Evolutionary conservation across 2,113 vertebrate genomes (phyloP).

Genomic region (Carassius gibelio): DNA sequence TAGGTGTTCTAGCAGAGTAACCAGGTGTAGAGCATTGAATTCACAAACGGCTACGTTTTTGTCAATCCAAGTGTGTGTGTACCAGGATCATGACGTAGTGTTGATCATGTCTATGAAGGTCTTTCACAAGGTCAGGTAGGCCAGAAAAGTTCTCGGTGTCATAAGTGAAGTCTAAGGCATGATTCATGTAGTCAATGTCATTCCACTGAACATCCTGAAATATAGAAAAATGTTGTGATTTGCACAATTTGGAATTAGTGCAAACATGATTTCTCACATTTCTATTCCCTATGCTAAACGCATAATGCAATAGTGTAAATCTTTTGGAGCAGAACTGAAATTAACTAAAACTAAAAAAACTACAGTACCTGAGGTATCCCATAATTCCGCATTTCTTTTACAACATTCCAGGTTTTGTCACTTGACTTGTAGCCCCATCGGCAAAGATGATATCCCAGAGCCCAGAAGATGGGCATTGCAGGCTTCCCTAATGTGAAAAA

Average conservation of each 20-base stretch:
- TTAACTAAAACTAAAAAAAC: neutral
- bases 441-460: slow-evolving; percentile 86
- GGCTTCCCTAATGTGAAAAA: slow-evolving; percentile 70
- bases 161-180: slow-evolving; percentile 81
- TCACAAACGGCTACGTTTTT: neutral
- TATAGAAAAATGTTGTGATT: neutral
- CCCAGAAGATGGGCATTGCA: slow-evolving; percentile 85
- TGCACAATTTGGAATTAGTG: neutral
- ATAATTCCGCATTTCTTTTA: slow-evolving; percentile 79
- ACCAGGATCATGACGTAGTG: slow-evolving; percentile 85
- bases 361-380: slow-evolving; percentile 75
- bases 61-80: slow-evolving; percentile 39
- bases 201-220: slow-evolving; percentile 83
- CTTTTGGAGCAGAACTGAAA: neutral
- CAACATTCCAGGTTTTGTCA: slow-evolving; percentile 79
- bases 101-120: slow-evolving; percentile 75
- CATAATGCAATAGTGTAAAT: neutral
- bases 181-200: slow-evolving; percentile 87
- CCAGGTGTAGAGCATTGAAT: neutral
- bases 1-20: neutral
- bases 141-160: slow-evolving; percentile 73
- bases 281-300: neutral
- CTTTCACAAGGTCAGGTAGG: slow-evolving; percentile 81
- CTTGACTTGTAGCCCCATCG: slow-evolving; percentile 86
- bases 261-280: neutral